phyloP scores from a whole-genome alignment of 2,888 invertebrate species.

The Leptothorax acervorum region DNA sequence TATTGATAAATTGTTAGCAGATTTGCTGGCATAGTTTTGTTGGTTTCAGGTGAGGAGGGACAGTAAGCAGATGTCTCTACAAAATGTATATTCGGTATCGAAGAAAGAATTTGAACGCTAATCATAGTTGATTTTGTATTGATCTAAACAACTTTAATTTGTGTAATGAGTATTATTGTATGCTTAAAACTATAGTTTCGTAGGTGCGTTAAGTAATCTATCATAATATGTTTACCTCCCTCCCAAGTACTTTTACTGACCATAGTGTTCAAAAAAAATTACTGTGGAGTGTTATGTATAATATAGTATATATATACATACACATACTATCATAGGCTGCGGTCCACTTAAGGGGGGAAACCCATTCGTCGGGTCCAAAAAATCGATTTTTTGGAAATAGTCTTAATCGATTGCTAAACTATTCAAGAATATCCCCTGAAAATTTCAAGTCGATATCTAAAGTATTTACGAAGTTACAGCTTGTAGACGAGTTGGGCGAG shows the following conservation, averaged over 20 bases:
- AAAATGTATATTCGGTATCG: conserved; percentile 48
- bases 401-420: no score
- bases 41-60: conserved; percentile 37
- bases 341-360: no score
- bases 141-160: conserved; percentile 11
- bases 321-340: conserved; percentile 22
- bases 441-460: no score
- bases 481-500: no score
- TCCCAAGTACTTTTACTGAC: conserved; percentile 51
- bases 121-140: conserved; percentile 10
- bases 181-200: conserved; percentile 54
- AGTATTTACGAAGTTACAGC: no score
- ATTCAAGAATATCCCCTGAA: no score
- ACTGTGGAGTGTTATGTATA: conserved; percentile 46
- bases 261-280: conserved; percentile 70
- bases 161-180: not conserved
- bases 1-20: not conserved
- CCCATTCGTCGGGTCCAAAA: no score
- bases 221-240: conserved; percentile 33
- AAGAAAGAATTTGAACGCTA: conserved; percentile 28
- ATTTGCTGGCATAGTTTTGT: conserved; percentile 25
- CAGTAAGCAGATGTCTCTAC: conserved; percentile 47
- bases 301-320: conserved; percentile 13
- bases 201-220: conserved; percentile 36
- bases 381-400: no score